Conservation (phyloP, 2,888 invertebrate species). For the Leucoma salicis region DNA sequence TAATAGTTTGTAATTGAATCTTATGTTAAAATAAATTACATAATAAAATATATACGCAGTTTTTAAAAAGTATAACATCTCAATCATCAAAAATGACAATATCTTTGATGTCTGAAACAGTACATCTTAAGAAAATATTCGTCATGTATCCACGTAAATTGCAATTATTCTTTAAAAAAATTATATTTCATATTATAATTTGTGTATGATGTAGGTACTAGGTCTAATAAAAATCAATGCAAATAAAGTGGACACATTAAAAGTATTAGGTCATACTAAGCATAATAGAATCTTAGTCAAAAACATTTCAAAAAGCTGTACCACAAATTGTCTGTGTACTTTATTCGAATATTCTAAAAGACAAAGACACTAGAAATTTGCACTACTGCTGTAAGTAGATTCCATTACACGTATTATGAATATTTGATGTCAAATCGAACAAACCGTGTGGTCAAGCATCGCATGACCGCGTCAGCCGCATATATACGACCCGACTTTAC, state of each 20-base stretch:
- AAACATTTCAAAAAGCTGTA: conserved; percentile 3
- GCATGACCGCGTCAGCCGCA: conserved; percentile 61
- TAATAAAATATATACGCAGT: neutral
- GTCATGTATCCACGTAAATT: conserved; percentile 23
- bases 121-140: conserved; percentile 3
- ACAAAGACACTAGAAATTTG: conserved; percentile 9
- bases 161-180: neutral
- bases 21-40: conserved; percentile 20
- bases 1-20: conserved; percentile 22
- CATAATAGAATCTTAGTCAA: conserved; percentile 17
- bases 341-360: neutral
- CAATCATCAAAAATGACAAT: conserved; percentile 11
- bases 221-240: conserved; percentile 9
- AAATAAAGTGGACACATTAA: conserved; percentile 22
- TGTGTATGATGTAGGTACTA: neutral
- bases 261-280: conserved; percentile 16
- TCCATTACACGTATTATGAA: conserved; percentile 37
- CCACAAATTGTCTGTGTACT: conserved; percentile 12
- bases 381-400: conserved; percentile 25
- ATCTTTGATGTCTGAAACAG: neutral
- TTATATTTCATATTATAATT: neutral
- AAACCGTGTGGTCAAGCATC: conserved; percentile 74
- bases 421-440: conserved; percentile 56
- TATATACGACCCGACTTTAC: conserved; percentile 55
- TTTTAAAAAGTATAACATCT: neutral